Percentiles rank a stretch among this genome's conserved stretches.
phyloP scores from a whole-genome alignment of 1,140 invertebrate species.

The Drosophila lacteicornis region DNA sequence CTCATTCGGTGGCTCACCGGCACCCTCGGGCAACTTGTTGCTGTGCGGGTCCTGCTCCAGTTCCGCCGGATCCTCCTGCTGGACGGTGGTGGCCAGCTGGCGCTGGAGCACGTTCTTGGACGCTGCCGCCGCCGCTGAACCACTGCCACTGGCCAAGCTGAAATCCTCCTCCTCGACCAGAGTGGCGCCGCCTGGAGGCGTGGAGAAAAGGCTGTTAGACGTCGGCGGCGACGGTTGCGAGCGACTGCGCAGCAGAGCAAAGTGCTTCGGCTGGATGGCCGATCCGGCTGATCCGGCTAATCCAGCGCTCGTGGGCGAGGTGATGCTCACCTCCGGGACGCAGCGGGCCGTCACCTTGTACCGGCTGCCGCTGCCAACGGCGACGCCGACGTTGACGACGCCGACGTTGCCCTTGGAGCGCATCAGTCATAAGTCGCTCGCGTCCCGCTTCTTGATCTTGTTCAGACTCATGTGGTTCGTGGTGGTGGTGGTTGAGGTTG shows the following conservation, averaged over 20 bases:
- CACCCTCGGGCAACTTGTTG: constrained; percentile 24
- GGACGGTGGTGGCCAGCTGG: constrained; percentile 65
- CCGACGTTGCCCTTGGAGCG: constrained; percentile 71
- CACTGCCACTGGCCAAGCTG: constrained; percentile 71
- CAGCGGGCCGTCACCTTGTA: constrained; percentile 84
- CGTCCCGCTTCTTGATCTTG: constrained; percentile 84
- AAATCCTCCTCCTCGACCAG: constrained; percentile 84
- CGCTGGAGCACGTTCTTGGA: constrained; percentile 74
- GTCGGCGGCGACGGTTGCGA: constrained; percentile 64
- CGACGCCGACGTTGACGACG: constrained; percentile 63
- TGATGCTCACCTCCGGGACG: constrained; percentile 83
- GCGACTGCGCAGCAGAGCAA: constrained; percentile 74
- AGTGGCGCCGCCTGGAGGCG: constrained; percentile 74
- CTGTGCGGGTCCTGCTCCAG: constrained; percentile 46
- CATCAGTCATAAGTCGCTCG: constrained; percentile 85
- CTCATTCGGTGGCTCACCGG: constrained; percentile 61
- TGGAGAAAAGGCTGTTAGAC: constrained; percentile 84
- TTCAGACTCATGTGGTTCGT: constrained; percentile 81
- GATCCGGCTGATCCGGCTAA: constrained; percentile 42
- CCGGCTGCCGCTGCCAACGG: constrained; percentile 74
- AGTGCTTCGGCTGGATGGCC: constrained; percentile 70
- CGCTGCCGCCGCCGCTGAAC: constrained; percentile 11
- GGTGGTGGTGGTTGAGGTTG: constrained; percentile 49
- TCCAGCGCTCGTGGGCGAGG: constrained; percentile 74
- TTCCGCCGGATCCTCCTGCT: constrained; percentile 58